phyloP scores from a whole-genome alignment of 2,113 vertebrate species.

The Chaetorhynchus papuensis region DNA sequence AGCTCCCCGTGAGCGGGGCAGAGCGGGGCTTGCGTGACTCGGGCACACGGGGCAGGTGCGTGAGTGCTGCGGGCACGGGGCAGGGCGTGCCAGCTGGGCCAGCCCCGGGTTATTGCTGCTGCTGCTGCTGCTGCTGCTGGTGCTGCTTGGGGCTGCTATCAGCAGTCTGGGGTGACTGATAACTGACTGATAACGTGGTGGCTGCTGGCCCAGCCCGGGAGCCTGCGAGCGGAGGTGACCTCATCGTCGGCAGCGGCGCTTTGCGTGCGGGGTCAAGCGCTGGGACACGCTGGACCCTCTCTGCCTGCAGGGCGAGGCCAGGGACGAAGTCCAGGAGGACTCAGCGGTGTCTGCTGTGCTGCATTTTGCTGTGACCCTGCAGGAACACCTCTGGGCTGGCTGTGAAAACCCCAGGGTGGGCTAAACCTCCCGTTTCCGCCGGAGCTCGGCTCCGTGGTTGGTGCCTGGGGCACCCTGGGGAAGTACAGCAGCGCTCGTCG shows the following conservation, averaged over 20 bases:
- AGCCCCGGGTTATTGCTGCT: not conserved
- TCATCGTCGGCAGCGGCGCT: not conserved
- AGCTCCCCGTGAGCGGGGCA: not conserved
- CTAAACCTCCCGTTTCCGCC: not conserved
- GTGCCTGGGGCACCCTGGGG: not conserved
- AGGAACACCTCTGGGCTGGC: rapidly evolving
- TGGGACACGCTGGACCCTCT: rapidly evolving
- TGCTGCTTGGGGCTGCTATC: not conserved
- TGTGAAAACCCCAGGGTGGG: not conserved
- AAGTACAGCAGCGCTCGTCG: not conserved
- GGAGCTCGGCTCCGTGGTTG: not conserved
- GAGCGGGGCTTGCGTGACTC: constrained; percentile 17
- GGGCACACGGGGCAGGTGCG: not conserved
- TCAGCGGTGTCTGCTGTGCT: not conserved
- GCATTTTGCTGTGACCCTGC: not conserved
- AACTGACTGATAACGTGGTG: not conserved
- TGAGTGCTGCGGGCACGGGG: not conserved
- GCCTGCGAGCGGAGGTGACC: not conserved
- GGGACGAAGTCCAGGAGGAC: not conserved
- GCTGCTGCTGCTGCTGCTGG: too few species aligned
- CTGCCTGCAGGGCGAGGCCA: not conserved
- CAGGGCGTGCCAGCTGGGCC: not conserved
- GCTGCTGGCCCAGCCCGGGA: not conserved
- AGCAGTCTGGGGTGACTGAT: not conserved
- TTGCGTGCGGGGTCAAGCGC: not conserved